Evolutionary conservation across 1,140 invertebrate genomes (phyloP), one percentile per base, ranked within the genome.

Genomic region (Pentalonia nigronervosa): DNA sequence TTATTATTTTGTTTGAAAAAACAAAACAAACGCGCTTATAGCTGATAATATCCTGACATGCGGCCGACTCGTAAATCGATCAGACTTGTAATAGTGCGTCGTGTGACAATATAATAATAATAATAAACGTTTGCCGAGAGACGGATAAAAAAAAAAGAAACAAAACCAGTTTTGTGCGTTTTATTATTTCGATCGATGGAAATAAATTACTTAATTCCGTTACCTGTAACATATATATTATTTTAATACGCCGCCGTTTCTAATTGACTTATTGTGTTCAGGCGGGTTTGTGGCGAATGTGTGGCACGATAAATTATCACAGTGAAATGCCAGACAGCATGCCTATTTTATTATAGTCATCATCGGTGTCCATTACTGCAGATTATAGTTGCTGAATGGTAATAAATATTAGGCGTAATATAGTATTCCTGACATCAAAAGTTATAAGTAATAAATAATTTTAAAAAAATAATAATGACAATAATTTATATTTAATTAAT

Each of bases 191-290:
- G 30, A 67, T n/a, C 30, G n/a, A 67, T 67, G 30, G n/a, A 67
- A 67, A 60, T 60, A 60, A 60, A 60, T 60, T 34, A 81, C 17
- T 81, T 21, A 20, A 76, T 76, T 76, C 17, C 48, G 48, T 48
- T 48, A n/a, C 14, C 17, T 36, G 34, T 81, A 67, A n/a, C n/a
- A 23, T 20, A 81, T 3, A 53, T 53, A n/a, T n/a, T n/a, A n/a
- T n/a, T 81, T 81, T 36, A 17, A 81, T 34, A 81, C 34, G 7
- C 2, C 17, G 76, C 36, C 20, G 34, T 81, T 81, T 81, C 34
- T 81, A 86, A 86, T 47, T 86, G 41, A 86, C 83, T 86, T 86
- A 30, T 86, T 86, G 83, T 45, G 83, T 86, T 86, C 25, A 1
- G 50, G 25, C 41, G 23, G 34, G 8, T 67, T 67, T 14, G 36